These are phyloP conservation scores for Cantharis nigra DNA, from an alignment of 2,888 invertebrate genomes.

Conservation along the genomic window DNA sequence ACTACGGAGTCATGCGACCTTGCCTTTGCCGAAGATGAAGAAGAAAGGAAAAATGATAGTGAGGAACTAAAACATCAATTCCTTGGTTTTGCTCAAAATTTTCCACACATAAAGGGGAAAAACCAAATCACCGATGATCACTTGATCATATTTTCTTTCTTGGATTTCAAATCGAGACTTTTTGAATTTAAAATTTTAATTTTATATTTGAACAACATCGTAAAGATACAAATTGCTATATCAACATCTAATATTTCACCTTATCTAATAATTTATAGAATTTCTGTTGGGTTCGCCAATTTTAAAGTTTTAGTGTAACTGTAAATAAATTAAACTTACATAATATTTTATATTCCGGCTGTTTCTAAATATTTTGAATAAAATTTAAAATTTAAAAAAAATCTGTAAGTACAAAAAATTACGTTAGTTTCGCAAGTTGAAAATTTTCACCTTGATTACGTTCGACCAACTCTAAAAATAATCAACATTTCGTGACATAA, in stretches of 20 bases:
- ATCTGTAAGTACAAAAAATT: background rate
- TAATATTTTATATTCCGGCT: background rate
- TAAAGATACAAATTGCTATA: background rate
- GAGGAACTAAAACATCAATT: too few species aligned
- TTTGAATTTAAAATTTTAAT: background rate
- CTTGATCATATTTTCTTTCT: background rate
- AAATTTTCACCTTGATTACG: conserved; percentile 24
- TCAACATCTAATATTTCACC: background rate
- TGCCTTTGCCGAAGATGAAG: too few species aligned
- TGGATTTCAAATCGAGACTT: background rate
- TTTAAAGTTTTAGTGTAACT: background rate
- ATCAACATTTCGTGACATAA: conserved; percentile 4
- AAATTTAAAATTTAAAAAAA: background rate
- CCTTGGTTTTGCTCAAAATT: too few species aligned
- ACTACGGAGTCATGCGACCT: too few species aligned
- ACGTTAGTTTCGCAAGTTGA: background rate
- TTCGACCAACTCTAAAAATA: conserved; percentile 18
- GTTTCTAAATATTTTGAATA: background rate
- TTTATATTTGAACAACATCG: background rate
- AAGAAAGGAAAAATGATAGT: too few species aligned
- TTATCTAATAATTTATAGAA: background rate
- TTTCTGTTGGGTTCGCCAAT: background rate
- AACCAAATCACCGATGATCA: too few species aligned
- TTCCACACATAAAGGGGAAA: too few species aligned
- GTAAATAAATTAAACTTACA: background rate